Evolutionary conservation across 2,797 vertebrate genomes (phyloP).

Genomic region (Sebastolobus altivelis): DNA sequence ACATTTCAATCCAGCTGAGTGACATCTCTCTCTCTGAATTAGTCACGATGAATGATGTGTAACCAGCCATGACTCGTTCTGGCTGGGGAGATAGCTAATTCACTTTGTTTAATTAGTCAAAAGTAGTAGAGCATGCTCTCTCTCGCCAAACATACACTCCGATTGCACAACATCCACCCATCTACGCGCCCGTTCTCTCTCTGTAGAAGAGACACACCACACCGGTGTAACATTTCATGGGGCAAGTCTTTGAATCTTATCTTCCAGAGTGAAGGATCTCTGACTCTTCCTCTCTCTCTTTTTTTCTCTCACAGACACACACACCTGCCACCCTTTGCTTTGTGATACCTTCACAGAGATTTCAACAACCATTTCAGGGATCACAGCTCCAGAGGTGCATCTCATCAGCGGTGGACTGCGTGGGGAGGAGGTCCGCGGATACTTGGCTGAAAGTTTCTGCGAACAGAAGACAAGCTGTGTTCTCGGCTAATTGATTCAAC

Average conservation of each 20-base stretch:
- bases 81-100: constrained; percentile 81
- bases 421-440: constrained; percentile 25
- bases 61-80: constrained; percentile 80
- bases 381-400: constrained; percentile 25
- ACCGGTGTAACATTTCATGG: constrained; percentile 43
- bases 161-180: constrained; percentile 51
- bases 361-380: constrained; percentile 20
- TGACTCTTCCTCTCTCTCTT: constrained; percentile 30
- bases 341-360: constrained; percentile 38
- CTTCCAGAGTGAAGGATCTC: constrained; percentile 37
- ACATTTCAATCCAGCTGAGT: constrained; percentile 60
- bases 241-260: constrained; percentile 49
- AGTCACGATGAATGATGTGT: constrained; percentile 80
- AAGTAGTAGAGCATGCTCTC: constrained; percentile 76
- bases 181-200: constrained; percentile 3
- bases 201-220: constrained; percentile 43
- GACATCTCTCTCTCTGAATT: constrained; percentile 79
- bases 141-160: constrained; percentile 57
- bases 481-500: constrained; percentile 5
- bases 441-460: constrained; percentile 29
- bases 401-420: constrained; percentile 15
- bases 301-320: constrained; percentile 25
- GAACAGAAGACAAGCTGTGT: constrained; percentile 17
- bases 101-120: constrained; percentile 84
- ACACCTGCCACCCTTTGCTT: constrained; percentile 15